Base-by-base conservation (phyloP, 2,113 vertebrate species). In the Electrona antarctica region DNA sequence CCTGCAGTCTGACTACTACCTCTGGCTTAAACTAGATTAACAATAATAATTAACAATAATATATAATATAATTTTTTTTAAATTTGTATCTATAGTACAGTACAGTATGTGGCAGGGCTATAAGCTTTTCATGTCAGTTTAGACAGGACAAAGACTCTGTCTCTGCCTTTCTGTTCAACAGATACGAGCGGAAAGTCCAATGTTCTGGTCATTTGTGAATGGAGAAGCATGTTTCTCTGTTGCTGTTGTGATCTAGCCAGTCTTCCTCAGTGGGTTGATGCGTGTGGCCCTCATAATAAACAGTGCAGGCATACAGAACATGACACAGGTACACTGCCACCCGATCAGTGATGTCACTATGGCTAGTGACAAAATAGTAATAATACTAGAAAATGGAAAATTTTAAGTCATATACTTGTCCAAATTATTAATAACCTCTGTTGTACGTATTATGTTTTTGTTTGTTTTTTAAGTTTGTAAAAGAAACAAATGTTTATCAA, bases 401-500 rank as follows among this genome's bases (percentile, higher is more conserved):
- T 64, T 73, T 48, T 65, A 67, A 13, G 70, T 29, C 10, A 33
- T 9, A 9, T 41, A 41, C 3, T 60, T 29, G 56, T 52, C 80
- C 73, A 77, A 79, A 71, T 74, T 9, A 81, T 49, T 60, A 77
- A 64, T 72, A 58, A 71, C 76, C 74, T 56, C 33, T 69, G 62
- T 28, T 78, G 63, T 75, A 9, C 76, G 77, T 83, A 47, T 5
- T 79, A 67, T 80, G 76, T 81, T 81, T 87, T 74, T 67, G 69
- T 41, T 41, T 33, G 2, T 41, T 41, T 41, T 41, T 41, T 41
- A 78, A 77, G 73, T 75, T 83, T 84, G 63, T 75, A 64, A 64
- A 60, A 56, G 60, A 73, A 73, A 56, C 60, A 65, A 80, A 69
- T 78, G 66, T 78, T 87, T 62, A 61, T 86, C 68, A 86, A 85